Percentiles rank a stretch among this genome's conserved stretches.
Evolutionary conservation across 2,888 invertebrate species (phyloP).

Genomic region (Nephrotoma appendiculata): DNA sequence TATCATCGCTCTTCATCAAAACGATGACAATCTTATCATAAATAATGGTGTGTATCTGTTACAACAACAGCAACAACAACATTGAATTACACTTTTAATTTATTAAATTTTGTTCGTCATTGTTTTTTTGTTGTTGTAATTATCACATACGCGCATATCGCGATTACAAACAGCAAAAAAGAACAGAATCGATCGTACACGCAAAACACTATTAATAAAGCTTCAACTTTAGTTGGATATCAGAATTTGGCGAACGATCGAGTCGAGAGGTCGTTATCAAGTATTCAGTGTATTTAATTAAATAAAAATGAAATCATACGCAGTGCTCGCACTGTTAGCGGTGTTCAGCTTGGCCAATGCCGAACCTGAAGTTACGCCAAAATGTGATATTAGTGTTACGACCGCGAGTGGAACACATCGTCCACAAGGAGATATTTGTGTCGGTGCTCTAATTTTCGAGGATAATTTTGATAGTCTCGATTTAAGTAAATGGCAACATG

Average conservation of each 20-base stretch:
- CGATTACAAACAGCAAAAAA: neutral
- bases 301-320: neutral
- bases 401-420: slow-evolving; percentile 2
- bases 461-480: slow-evolving; percentile 46
- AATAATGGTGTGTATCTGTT: no score
- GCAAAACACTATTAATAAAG: neutral
- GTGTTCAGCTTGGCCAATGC: neutral
- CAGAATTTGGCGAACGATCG: neutral
- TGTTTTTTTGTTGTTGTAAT: neutral
- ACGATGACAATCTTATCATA: no score
- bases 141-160: neutral
- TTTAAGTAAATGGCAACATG: slow-evolving; percentile 47
- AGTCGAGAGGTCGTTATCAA: neutral
- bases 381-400: slow-evolving; percentile 1
- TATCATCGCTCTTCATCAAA: no score
- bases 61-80: neutral
- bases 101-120: neutral
- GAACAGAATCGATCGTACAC: neutral
- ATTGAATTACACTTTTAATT: neutral
- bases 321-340: neutral
- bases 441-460: slow-evolving; percentile 44
- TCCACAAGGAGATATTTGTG: slow-evolving; percentile 26
- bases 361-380: neutral
- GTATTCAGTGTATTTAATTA: neutral
- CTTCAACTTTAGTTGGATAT: neutral